phyloP scores from a whole-genome alignment of 2,113 vertebrate genomes.

The Anolis carolinensis region DNA sequence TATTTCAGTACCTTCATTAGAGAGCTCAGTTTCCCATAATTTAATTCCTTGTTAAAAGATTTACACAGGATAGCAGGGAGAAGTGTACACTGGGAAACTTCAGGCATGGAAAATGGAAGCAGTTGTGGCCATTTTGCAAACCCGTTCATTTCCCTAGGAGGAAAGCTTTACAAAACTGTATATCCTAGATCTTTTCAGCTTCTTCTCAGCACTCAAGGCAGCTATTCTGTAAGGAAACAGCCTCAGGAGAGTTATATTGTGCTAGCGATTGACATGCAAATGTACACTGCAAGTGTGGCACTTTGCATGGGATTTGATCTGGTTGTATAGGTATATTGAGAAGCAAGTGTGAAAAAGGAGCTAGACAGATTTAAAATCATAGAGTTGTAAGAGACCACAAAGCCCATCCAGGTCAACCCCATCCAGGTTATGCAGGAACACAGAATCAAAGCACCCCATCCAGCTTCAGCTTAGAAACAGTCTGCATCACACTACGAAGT shows the following conservation, averaged over 20 bases:
- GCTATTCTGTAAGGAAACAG: slow-evolving; percentile 63
- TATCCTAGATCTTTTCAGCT: slow-evolving; percentile 59
- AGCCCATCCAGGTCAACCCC: too few species aligned
- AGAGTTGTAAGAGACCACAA: too few species aligned
- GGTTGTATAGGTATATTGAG: slow-evolving; percentile 36
- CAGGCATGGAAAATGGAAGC: slow-evolving; percentile 56
- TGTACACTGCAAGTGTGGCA: slow-evolving; percentile 53
- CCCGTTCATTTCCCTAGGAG: slow-evolving; percentile 49
- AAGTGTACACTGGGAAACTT: slow-evolving; percentile 39
- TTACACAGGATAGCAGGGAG: slow-evolving; percentile 53
- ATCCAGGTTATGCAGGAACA: too few species aligned
- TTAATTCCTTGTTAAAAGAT: slow-evolving; percentile 66
- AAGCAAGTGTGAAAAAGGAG: too few species aligned
- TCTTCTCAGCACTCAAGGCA: slow-evolving; percentile 64
- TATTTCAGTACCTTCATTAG: slow-evolving; percentile 65
- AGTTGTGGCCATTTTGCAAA: slow-evolving; percentile 53
- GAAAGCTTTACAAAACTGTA: slow-evolving; percentile 56
- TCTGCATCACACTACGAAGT: too few species aligned
- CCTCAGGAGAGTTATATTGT: slow-evolving; percentile 59
- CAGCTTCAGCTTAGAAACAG: too few species aligned
- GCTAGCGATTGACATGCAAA: slow-evolving; percentile 73
- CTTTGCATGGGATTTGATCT: slow-evolving; percentile 56
- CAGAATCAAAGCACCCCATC: too few species aligned
- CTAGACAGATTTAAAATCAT: too few species aligned
- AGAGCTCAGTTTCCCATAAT: slow-evolving; percentile 58